Percentiles rank a stretch among this genome's conserved stretches.
Conservation (phyloP, 2,113 vertebrate species). For the Sminthopsis crassicaudata region DNA sequence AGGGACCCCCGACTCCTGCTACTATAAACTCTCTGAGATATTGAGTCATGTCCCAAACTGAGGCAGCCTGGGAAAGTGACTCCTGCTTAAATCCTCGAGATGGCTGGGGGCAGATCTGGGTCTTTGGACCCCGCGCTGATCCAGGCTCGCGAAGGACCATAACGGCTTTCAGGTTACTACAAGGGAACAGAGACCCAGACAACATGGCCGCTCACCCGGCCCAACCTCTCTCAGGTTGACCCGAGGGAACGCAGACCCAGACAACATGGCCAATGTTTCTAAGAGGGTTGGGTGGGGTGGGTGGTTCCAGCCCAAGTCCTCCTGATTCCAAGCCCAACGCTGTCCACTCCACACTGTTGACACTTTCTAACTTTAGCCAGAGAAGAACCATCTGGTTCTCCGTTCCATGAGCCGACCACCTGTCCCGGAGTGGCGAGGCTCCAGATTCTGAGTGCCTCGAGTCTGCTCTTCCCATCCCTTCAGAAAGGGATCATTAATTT, state of each 20-base stretch:
- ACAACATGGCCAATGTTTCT: not conserved
- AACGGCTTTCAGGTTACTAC: not conserved
- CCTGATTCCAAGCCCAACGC: not conserved
- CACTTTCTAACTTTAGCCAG: not conserved
- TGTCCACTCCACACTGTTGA: not conserved
- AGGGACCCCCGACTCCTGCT: not conserved
- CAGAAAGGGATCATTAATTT: not conserved
- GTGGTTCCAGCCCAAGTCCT: not conserved
- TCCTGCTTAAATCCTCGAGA: not conserved
- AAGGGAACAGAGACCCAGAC: not conserved
- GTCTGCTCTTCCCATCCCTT: not conserved
- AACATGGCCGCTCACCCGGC: not conserved
- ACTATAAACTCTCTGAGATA: not conserved
- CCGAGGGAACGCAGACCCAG: not conserved
- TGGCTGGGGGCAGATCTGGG: not conserved
- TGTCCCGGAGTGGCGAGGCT: not conserved
- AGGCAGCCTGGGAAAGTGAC: not conserved
- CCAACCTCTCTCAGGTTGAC: not conserved
- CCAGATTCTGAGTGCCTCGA: not conserved
- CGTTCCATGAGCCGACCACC: not conserved
- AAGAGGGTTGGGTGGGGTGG: not conserved
- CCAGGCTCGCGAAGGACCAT: not conserved
- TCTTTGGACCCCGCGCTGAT: not conserved
- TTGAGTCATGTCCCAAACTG: not conserved
- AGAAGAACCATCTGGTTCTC: not conserved